These are phyloP conservation scores for Araneus ventricosus DNA, from an alignment of 1,140 invertebrate species.

Conservation along the genomic window DNA sequence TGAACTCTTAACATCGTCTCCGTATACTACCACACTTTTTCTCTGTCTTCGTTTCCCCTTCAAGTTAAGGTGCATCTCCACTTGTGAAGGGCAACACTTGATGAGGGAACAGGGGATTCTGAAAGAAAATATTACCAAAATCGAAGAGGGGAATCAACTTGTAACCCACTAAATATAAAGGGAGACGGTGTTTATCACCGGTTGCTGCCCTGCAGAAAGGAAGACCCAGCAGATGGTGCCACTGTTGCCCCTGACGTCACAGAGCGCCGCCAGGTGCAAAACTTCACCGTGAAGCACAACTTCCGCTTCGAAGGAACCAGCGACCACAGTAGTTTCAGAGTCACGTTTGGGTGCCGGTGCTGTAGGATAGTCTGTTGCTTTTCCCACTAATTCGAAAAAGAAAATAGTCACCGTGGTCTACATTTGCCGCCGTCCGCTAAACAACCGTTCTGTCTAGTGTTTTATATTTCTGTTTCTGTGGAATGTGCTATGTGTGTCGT, in stretches of 20 bases:
- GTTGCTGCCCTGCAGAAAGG: constrained; percentile 2
- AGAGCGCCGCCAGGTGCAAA: constrained; percentile 65
- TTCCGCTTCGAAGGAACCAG: constrained; percentile 65
- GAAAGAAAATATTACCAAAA: constrained; percentile 19
- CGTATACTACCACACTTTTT: no score
- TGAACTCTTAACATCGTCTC: no score
- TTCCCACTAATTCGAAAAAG: not conserved
- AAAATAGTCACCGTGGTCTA: constrained; percentile 3
- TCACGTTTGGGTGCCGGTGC: constrained; percentile 14
- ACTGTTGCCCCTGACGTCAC: constrained; percentile 60
- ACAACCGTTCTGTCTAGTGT: not conserved
- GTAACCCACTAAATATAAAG: constrained; percentile 8
- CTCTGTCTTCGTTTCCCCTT: no score
- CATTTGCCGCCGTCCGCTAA: not conserved
- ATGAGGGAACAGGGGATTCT: constrained; percentile 6
- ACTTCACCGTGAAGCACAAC: constrained; percentile 38
- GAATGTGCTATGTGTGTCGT: constrained; percentile 15
- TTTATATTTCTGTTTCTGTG: not conserved
- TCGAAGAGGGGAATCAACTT: not conserved
- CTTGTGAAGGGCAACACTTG: constrained; percentile 11
- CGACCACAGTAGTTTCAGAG: not conserved
- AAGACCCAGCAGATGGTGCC: constrained; percentile 70
- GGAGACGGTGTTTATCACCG: not conserved
- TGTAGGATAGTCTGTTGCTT: constrained; percentile 8
- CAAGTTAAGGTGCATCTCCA: not conserved